Evolutionary conservation across 2,888 invertebrate species (phyloP).

Genomic region (Campoplex nolae): DNA sequence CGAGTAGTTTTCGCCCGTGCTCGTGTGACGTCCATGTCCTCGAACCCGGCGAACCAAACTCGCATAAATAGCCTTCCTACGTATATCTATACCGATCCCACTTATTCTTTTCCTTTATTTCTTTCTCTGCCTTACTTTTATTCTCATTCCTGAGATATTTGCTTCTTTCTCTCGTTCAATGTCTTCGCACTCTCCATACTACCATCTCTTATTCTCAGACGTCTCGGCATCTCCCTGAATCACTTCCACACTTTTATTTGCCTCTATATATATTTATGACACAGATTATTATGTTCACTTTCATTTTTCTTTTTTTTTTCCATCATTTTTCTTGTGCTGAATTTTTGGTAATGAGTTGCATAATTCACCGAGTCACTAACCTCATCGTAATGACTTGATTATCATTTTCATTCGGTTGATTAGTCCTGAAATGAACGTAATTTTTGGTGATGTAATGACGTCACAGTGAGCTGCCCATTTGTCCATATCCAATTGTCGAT

Average conservation of each 20-base stretch:
- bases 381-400: background rate
- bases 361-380: background rate
- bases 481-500: background rate
- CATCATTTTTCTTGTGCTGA: background rate
- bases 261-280: conserved; percentile 20
- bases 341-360: background rate
- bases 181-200: conserved; percentile 21
- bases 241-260: conserved; percentile 45
- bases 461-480: background rate
- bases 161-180: conserved; percentile 34
- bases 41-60: conserved; percentile 50
- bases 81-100: conserved; percentile 31
- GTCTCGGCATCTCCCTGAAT: conserved; percentile 59
- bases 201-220: conserved; percentile 54
- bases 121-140: conserved; percentile 13
- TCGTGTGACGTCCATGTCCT: conserved; percentile 48
- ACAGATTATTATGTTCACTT: background rate
- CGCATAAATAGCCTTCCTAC: conserved; percentile 57
- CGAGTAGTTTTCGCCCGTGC: conserved; percentile 16
- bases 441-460: background rate
- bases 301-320: background rate
- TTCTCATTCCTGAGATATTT: background rate
- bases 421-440: background rate
- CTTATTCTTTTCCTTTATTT: conserved; percentile 35
- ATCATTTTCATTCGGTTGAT: background rate